Evolutionary conservation across 35 echinoderm and acorn worm genomes (phyloP).

Genomic region (Ophiothrix spiculata): DNA sequence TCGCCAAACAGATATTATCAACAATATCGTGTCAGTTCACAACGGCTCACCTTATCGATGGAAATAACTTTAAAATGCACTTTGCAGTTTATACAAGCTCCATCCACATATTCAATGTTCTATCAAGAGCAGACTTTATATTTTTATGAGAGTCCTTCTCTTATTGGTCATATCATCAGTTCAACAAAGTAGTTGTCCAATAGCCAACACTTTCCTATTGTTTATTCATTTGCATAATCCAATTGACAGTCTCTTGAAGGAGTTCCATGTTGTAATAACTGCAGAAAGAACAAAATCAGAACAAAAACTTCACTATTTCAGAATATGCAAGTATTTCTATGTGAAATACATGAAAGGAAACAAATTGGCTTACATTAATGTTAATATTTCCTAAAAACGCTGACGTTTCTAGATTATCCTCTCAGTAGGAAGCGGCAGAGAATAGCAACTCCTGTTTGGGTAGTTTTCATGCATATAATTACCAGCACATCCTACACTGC

Average conservation of each 20-base stretch:
- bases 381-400: too few species aligned
- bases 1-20: too few species aligned
- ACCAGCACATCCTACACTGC: too few species aligned
- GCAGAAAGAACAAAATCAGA: constrained; percentile 15
- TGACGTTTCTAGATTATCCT: neutral
- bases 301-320: neutral
- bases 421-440: neutral
- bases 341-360: neutral
- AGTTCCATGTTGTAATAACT: constrained; percentile 84
- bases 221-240: constrained; percentile 71
- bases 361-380: neutral
- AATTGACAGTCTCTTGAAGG: constrained; percentile 66
- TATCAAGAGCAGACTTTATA: too few species aligned
- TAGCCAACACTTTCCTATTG: neutral
- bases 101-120: too few species aligned
- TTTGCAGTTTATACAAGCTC: too few species aligned
- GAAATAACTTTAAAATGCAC: too few species aligned
- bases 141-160: neutral
- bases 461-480: too few species aligned
- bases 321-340: neutral
- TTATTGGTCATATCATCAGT: neutral
- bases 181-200: neutral
- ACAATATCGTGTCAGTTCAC: too few species aligned
- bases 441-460: neutral
- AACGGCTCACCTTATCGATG: too few species aligned